These are phyloP conservation scores for Protonemura montana DNA, from an alignment of 2,888 invertebrate genomes.

Conservation along the genomic window DNA sequence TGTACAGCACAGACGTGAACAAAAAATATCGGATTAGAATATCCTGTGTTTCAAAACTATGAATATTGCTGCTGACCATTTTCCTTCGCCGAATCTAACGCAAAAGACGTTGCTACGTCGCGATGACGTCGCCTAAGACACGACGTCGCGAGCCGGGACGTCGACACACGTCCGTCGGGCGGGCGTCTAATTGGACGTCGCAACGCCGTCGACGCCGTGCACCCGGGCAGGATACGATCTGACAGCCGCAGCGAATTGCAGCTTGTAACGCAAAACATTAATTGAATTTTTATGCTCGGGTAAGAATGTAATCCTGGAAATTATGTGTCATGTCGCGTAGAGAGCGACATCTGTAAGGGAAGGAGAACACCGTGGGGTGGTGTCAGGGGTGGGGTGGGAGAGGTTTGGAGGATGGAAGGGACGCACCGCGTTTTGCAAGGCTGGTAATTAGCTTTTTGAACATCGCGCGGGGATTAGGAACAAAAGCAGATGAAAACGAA, in stretches of 20 bases:
- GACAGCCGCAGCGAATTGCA: slow-evolving; percentile 35
- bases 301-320: slow-evolving; percentile 41
- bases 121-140: neutral
- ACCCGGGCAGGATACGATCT: neutral
- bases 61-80: neutral
- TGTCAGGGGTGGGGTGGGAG: neutral
- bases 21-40: neutral
- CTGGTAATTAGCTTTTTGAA: slow-evolving; percentile 37
- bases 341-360: slow-evolving; percentile 36
- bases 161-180: neutral
- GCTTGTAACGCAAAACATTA: slow-evolving; percentile 37
- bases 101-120: neutral
- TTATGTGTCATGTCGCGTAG: slow-evolving; percentile 37
- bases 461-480: neutral
- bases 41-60: neutral
- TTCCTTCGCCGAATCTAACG: neutral
- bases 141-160: neutral
- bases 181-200: neutral
- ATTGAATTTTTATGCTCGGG: slow-evolving; percentile 42
- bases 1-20: neutral
- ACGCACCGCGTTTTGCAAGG: neutral
- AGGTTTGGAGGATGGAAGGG: slow-evolving; percentile 18
- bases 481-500: slow-evolving; percentile 29
- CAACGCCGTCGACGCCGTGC: neutral
- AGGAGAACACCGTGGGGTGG: neutral